Percentiles rank a stretch among this genome's conserved stretches.
Evolutionary conservation across 2,113 vertebrate genomes (phyloP).

Genomic region (Geothlypis trichas): DNA sequence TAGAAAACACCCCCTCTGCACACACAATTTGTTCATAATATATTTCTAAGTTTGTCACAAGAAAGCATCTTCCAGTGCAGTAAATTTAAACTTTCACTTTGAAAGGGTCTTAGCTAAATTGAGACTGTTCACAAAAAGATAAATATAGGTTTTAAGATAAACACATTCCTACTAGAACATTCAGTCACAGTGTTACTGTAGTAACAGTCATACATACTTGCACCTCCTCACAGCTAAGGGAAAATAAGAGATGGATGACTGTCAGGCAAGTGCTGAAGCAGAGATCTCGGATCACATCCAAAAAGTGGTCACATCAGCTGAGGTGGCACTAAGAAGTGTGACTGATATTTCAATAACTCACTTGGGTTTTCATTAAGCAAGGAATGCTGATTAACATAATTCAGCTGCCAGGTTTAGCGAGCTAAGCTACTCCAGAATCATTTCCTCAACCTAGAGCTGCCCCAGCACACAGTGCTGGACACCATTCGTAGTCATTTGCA

Average conservation of each 20-base stretch:
- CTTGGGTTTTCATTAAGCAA: conserved; percentile 34
- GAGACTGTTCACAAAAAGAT: neutral
- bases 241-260: neutral
- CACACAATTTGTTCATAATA: neutral
- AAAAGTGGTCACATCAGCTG: neutral
- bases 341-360: neutral
- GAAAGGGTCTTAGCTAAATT: neutral
- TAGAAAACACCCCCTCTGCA: neutral
- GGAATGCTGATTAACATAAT: conserved; percentile 6
- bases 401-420: neutral
- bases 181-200: neutral
- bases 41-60: neutral
- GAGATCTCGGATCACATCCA: neutral
- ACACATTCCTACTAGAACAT: neutral
- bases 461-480: neutral
- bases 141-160: conserved; percentile 8
- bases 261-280: neutral
- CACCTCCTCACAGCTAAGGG: neutral
- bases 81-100: neutral
- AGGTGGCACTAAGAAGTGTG: neutral
- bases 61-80: neutral
- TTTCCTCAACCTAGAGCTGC: neutral
- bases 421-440: neutral
- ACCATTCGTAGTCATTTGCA: neutral
- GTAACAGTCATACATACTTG: neutral